Conservation (phyloP, 2,797 vertebrate genomes). For the Rallus crepitans region DNA sequence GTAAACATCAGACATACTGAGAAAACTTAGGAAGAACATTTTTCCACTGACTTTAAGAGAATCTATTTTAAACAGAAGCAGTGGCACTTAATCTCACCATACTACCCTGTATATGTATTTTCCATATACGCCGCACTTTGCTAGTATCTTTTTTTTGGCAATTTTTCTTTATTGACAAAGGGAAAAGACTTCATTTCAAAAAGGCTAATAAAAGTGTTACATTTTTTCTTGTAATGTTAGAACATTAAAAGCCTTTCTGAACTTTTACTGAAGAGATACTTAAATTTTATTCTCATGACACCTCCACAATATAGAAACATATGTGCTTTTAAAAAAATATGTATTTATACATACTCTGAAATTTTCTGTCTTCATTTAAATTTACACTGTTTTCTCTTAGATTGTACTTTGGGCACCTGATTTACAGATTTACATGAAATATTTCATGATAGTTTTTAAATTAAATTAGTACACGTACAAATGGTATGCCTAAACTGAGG, state of each 20-base stretch:
- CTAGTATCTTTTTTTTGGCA: background rate
- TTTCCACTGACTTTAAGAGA: background rate
- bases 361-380: background rate
- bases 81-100: background rate
- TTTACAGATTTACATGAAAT: background rate
- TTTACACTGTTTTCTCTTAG: background rate
- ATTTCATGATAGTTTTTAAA: background rate
- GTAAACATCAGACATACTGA: background rate
- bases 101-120: background rate
- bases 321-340: background rate
- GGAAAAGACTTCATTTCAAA: background rate
- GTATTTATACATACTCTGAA: background rate
- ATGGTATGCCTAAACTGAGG: background rate
- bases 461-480: background rate
- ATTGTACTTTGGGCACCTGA: background rate
- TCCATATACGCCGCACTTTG: background rate
- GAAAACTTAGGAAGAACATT: background rate
- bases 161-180: background rate
- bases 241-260: background rate
- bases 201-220: background rate
- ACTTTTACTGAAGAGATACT: background rate
- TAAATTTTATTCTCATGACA: background rate
- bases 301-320: background rate
- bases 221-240: background rate
- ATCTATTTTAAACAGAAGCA: background rate